Conservation (phyloP, 2,888 invertebrate species). For the Pelosia muscerda region DNA sequence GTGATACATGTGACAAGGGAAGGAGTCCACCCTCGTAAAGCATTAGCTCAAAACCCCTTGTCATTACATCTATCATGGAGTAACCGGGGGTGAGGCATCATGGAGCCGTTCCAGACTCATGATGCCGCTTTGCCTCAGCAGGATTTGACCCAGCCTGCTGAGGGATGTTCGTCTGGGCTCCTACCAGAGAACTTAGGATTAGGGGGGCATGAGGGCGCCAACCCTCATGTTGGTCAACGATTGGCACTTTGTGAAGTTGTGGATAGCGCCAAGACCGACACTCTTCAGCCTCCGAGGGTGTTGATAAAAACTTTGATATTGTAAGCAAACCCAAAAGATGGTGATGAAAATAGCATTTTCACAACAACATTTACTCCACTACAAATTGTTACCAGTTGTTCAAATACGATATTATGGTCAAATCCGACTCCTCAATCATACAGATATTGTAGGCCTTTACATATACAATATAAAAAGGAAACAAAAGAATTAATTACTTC, state of each 20-base stretch:
- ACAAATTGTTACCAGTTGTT: too few relatives aligned
- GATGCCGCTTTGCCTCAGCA: not conserved
- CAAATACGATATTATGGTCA: too few relatives aligned
- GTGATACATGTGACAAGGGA: too few relatives aligned
- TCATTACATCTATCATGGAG: not conserved
- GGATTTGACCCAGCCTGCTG: not conserved
- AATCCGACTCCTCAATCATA: too few relatives aligned
- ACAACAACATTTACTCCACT: too few relatives aligned
- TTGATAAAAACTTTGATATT: not conserved
- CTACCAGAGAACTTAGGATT: not conserved
- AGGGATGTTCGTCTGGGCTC: not conserved
- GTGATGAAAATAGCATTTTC: not conserved
- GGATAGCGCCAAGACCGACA: not conserved
- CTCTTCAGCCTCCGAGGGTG: not conserved
- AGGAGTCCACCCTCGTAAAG: not conserved
- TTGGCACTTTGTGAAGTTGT: not conserved
- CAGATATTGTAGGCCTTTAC: too few relatives aligned
- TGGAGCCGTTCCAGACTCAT: not conserved
- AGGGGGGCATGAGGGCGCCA: not conserved
- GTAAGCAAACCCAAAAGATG: not conserved
- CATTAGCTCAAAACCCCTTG: not conserved
- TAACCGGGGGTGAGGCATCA: not conserved
- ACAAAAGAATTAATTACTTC: too few relatives aligned
- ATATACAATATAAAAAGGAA: too few relatives aligned
- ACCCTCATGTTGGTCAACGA: not conserved